Percentiles rank a stretch among this genome's conserved stretches.
Evolutionary conservation across 2,888 invertebrate genomes (phyloP).

Genomic region (Epistrophella euchroma): DNA sequence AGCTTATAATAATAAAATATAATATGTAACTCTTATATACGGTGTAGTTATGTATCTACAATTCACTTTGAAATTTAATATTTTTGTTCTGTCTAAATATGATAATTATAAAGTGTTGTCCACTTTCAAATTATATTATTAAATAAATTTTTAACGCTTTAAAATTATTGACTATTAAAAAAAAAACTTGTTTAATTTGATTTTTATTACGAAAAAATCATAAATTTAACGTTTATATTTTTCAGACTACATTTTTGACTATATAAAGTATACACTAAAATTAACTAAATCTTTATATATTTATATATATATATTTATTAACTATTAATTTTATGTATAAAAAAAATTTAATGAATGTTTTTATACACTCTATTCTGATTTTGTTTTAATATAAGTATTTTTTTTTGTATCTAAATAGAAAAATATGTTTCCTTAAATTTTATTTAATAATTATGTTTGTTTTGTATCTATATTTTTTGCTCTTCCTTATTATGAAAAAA

Average conservation of each 20-base stretch:
- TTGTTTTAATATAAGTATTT: slow-evolving; percentile 41
- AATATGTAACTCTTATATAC: slow-evolving; percentile 23
- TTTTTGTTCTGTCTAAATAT: neutral
- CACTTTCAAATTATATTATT: slow-evolving; percentile 34
- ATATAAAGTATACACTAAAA: slow-evolving; percentile 67
- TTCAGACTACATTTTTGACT: slow-evolving; percentile 75
- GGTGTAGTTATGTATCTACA: slow-evolving; percentile 33
- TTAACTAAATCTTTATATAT: slow-evolving; percentile 47
- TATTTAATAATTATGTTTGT: slow-evolving; percentile 44
- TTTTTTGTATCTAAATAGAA: slow-evolving; percentile 75
- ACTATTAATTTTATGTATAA: slow-evolving; percentile 65
- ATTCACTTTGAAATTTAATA: slow-evolving; percentile 11
- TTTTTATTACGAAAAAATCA: slow-evolving; percentile 43
- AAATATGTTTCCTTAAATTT: slow-evolving; percentile 70
- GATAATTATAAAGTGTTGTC: slow-evolving; percentile 23
- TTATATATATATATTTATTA: slow-evolving; percentile 37
- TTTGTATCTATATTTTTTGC: slow-evolving; percentile 53
- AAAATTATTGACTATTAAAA: slow-evolving; percentile 61
- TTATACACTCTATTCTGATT: slow-evolving; percentile 53
- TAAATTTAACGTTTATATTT: slow-evolving; percentile 51
- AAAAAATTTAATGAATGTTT: slow-evolving; percentile 64
- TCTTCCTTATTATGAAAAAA: slow-evolving; percentile 54
- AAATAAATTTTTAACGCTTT: slow-evolving; percentile 41
- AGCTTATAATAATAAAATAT: slow-evolving; percentile 6
- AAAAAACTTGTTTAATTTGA: slow-evolving; percentile 36